Conservation (phyloP, 2,113 vertebrate species). For the Todiramphus saurophagus region DNA sequence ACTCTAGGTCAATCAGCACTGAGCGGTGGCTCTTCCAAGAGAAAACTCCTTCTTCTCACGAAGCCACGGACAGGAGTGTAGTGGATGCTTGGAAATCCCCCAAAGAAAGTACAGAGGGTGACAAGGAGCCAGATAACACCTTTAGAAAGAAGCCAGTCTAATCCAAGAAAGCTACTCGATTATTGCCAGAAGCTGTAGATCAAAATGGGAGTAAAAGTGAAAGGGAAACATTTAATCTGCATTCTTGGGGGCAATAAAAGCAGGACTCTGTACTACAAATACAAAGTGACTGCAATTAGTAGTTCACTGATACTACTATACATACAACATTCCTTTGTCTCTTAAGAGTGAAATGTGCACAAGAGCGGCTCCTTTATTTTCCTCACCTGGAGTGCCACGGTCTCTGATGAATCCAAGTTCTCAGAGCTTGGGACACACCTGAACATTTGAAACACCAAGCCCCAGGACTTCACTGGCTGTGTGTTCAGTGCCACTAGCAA, state of each 20-base stretch:
- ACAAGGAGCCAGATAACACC: neutral
- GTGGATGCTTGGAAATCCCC: neutral
- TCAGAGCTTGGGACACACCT: neutral
- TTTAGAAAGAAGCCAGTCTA: neutral
- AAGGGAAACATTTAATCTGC: neutral
- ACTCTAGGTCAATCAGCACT: neutral
- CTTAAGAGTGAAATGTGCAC: fast-evolving
- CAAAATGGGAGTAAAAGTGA: neutral
- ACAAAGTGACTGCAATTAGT: neutral
- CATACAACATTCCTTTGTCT: neutral
- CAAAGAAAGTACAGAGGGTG: neutral
- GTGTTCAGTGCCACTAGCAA: fast-evolving
- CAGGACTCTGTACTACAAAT: conserved; percentile 32
- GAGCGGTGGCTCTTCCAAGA: neutral
- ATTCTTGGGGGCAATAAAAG: neutral
- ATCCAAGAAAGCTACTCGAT: neutral
- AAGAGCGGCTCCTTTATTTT: neutral
- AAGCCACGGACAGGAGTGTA: neutral
- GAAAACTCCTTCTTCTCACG: neutral
- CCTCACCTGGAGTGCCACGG: neutral
- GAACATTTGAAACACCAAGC: neutral
- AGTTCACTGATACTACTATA: neutral
- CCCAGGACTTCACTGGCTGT: neutral
- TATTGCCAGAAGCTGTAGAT: neutral
- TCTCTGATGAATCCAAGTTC: neutral